These are phyloP conservation scores for Rhagoletis pomonella DNA, from an alignment of 1,140 invertebrate genomes.

Conservation along the genomic window DNA sequence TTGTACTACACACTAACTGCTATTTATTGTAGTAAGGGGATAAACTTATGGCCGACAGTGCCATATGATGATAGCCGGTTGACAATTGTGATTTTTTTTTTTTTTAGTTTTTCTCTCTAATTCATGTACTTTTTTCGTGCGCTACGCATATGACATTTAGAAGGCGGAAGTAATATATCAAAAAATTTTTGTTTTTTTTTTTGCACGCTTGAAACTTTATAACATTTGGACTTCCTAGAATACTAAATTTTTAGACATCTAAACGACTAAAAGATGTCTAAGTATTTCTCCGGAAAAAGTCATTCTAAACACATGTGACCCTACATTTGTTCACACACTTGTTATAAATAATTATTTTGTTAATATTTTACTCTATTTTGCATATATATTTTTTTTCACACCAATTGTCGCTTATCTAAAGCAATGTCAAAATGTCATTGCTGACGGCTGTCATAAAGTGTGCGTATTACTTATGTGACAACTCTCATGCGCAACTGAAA, in stretches of 20 bases:
- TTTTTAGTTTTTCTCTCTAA: not conserved
- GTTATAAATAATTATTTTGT: too few species aligned
- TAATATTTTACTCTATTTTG: too few species aligned
- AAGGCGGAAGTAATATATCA: not conserved
- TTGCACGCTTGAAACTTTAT: not conserved
- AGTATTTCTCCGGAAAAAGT: too few species aligned
- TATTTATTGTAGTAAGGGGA: not conserved
- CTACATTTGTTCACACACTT: too few species aligned
- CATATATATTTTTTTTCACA: not conserved
- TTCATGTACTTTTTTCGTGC: too few species aligned
- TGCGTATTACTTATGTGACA: slow-evolving; percentile 3
- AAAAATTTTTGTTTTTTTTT: not conserved
- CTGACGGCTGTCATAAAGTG: slow-evolving; percentile 35
- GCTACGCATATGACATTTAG: too few species aligned
- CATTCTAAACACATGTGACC: too few species aligned
- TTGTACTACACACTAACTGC: not conserved
- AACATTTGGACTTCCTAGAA: too few species aligned
- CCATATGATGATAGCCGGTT: not conserved
- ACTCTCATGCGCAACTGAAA: not conserved
- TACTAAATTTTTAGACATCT: too few species aligned
- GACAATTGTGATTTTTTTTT: not conserved
- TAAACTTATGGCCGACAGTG: not conserved
- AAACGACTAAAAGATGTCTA: too few species aligned
- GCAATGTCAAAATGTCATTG: slow-evolving; percentile 27
- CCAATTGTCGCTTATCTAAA: not conserved